A percentile compares a stretch with the other conserved stretches of the same genome.
Evolutionary conservation across 2,113 vertebrate genomes (phyloP).

Genomic region (Malurus elegans): DNA sequence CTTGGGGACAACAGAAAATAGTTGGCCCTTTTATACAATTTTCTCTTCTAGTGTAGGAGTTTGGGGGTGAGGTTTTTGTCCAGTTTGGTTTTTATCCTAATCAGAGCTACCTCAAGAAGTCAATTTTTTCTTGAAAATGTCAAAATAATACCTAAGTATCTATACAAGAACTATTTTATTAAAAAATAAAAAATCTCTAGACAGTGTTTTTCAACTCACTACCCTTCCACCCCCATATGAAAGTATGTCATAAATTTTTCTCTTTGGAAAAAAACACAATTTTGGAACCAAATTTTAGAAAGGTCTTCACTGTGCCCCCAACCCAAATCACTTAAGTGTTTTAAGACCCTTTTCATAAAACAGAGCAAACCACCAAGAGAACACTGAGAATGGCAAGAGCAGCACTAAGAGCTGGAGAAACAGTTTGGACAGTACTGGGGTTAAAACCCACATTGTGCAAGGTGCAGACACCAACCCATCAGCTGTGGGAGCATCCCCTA

Average conservation of each 20-base stretch:
- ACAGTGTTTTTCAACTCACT: neutral
- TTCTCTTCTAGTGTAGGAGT: neutral
- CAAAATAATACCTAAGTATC: neutral
- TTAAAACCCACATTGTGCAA: neutral
- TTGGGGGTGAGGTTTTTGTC: neutral
- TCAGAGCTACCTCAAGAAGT: neutral
- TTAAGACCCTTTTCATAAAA: neutral
- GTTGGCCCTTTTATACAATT: neutral
- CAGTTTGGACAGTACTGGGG: neutral
- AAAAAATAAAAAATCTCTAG: neutral
- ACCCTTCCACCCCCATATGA: neutral
- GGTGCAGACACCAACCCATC: neutral
- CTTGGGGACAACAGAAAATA: neutral
- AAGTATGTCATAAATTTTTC: neutral
- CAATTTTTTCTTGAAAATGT: neutral
- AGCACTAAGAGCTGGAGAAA: neutral
- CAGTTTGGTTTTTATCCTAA: neutral
- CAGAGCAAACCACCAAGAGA: neutral
- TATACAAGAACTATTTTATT: neutral
- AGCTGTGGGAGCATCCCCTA: neutral
- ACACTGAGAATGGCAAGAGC: neutral
- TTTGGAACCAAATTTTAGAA: neutral
- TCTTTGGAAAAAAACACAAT: neutral
- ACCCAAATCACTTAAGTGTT: neutral
- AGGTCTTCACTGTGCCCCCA: neutral